A percentile compares a stretch with the other conserved stretches of the same genome.
Evolutionary conservation across 2,797 vertebrate species (phyloP).

Genomic region (Channallabes apus): DNA sequence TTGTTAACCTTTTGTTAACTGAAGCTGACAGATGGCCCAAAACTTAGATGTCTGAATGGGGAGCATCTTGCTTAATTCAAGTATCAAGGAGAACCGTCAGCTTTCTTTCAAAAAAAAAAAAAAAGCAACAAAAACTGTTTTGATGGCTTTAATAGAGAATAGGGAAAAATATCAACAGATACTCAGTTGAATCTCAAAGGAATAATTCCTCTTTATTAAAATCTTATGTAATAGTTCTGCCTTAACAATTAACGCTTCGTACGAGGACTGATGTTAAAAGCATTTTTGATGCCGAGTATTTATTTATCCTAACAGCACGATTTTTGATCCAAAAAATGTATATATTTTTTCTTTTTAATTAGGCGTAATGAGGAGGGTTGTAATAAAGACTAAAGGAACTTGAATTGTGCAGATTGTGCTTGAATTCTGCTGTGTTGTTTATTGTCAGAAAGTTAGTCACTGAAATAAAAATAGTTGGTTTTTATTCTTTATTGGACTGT

Average conservation of each 20-base stretch:
- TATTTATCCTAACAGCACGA: background rate
- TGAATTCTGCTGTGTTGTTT: background rate
- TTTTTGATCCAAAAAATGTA: background rate
- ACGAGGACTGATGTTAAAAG: background rate
- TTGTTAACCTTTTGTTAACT: slow-evolving; percentile 56
- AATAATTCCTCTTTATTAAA: too few relatives aligned
- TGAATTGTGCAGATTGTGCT: background rate
- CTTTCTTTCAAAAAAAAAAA: background rate
- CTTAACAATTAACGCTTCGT: background rate
- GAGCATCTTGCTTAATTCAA: slow-evolving; percentile 12
- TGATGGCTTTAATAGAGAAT: background rate
- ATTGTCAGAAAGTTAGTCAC: too few relatives aligned
- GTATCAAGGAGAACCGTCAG: background rate
- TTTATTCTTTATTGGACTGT: background rate
- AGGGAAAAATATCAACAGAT: background rate
- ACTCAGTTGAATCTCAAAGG: background rate
- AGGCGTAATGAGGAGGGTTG: background rate
- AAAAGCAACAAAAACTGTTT: background rate
- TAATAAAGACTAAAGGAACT: background rate
- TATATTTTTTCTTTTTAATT: background rate
- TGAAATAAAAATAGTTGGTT: background rate
- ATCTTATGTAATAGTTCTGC: background rate
- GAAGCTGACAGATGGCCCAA: slow-evolving; percentile 44
- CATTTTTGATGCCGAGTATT: background rate
- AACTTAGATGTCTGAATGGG: slow-evolving; percentile 26